Evolutionary conservation across 2,888 invertebrate species (phyloP), one percentile per base, ranked within the genome.

Genomic region (Diadegma fenestrale): DNA sequence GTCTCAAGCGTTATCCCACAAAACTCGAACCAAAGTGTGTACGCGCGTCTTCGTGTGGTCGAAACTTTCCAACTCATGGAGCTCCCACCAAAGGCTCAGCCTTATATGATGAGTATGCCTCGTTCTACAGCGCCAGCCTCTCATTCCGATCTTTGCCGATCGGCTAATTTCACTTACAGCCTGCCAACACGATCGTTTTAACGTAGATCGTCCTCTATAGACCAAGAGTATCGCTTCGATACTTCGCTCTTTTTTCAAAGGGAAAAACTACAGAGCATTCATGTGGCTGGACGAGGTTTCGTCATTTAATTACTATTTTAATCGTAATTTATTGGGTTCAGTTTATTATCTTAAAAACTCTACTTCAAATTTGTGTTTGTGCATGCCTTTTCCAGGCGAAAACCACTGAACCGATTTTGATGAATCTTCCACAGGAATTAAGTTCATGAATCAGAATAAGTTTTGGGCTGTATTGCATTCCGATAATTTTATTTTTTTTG

Each of bases 1-100:
- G 83, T 89, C 88, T 88, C 88, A 84, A 87, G 82, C 63, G 79
- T 79, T 86, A 79, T 80, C 81, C 64, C 76, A 82, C 73, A 72
- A 61, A 66, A 63, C 66, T 68, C 68, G 58, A 58, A 58, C 33
- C 33, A 63, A 72, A 83, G 78, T 79, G 48, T 78, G 48, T 78
- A 73, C 37, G 71, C 77, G 88, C 85, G 87, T 86, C 88, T 89
- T 89, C 86, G 86, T 87, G 82, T 86, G 82, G 78, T 86, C n/a
- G 54, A 90, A 91, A 93, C 93, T 93, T 93, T 93, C 93, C 88
- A 92, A 93, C 93, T 92, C 91, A 91, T 90, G 79, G 77, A 89
- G 88, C 91, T 90, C 89, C 90, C 90, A 91, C 91, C 89, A 89
- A 88, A 88, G 84, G 84, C 85, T 82, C 79, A 30, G 89, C 90